Base-by-base conservation (phyloP, 1,140 invertebrate species). In the Cydia pomonella region DNA sequence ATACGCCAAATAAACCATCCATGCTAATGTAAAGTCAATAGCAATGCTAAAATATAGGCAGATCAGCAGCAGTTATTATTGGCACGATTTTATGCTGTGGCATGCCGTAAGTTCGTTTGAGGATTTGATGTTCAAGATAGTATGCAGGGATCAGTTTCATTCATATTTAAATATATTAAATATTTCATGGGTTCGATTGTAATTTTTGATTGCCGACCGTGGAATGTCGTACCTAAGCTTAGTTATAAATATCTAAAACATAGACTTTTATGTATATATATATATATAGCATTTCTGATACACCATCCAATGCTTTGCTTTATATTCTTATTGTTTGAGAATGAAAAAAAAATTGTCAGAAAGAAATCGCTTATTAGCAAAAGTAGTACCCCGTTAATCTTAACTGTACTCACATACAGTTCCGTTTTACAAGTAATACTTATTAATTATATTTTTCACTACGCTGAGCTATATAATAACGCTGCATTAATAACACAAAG, bases 11-110 rank as follows among this genome's bases (percentile, higher is more conserved):
- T 69, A 69, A 69, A 69, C 64, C 27, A 69, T 41, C 64, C 64
- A 69, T 69, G 64, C 64, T 69, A 69, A 69, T 69, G 27, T 69
- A 10, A 33, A 33, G 64, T 69, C 64, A 69, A 69, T 69, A 69
- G 64, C 6, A 18, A 69, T 69, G 27, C 64, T 69, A 41, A 69
- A 69, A 18, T 69, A 69, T 38, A 18, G 64, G 27, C 64, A 33
- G 64, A 69, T 69, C 64, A n/a, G 64, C 29, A 33, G 29, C 64
- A 41, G 64, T 33, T 69, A 38, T 38, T 69, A 69, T 69, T 16
- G 33, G 27, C 64, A 33, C 16, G 29, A 69, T 69, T 69, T 21
- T 69, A 33, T 18, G n/a, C 64, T 69, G 29, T 69, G 63, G 27
- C 27, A 23, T 33, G 64, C 10, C 64, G 53, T 59, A 59, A 59